phyloP scores from a whole-genome alignment of 2,113 vertebrate genomes.

The Lichenostomus cassidix region DNA sequence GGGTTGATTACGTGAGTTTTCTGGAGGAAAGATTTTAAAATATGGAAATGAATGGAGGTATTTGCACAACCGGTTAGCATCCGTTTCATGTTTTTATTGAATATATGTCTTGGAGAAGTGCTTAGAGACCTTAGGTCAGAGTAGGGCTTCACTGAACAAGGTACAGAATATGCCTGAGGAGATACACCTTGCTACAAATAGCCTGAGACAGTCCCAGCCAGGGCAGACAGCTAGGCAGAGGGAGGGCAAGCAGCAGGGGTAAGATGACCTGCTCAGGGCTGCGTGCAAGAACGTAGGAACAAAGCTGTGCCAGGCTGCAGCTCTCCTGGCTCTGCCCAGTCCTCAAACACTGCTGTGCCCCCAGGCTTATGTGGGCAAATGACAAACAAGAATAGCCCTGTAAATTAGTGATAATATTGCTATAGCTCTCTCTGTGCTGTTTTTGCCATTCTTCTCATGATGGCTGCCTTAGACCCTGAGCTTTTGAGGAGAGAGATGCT shows the following conservation, averaged over 20 bases:
- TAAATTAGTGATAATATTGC: background rate
- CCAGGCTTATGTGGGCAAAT: background rate
- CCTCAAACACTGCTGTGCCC: background rate
- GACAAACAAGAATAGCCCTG: background rate
- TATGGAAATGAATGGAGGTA: conserved; percentile 9
- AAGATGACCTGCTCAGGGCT: background rate
- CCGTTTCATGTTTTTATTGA: background rate
- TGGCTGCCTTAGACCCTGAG: background rate
- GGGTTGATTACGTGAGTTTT: conserved; percentile 24
- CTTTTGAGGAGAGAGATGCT: background rate
- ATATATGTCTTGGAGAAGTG: background rate
- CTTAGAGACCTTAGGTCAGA: background rate
- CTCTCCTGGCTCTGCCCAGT: background rate
- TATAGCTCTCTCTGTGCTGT: background rate
- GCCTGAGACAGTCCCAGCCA: background rate
- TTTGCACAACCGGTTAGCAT: background rate
- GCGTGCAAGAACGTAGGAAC: background rate
- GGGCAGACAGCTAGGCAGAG: background rate
- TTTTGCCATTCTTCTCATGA: background rate
- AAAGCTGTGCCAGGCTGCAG: background rate
- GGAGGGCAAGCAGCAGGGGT: background rate
- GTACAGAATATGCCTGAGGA: background rate
- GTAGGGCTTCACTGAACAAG: background rate
- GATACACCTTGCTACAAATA: background rate
- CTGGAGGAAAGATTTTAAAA: background rate